phyloP scores from a whole-genome alignment of 2,113 vertebrate species.

The Cochlearius cochlearius region DNA sequence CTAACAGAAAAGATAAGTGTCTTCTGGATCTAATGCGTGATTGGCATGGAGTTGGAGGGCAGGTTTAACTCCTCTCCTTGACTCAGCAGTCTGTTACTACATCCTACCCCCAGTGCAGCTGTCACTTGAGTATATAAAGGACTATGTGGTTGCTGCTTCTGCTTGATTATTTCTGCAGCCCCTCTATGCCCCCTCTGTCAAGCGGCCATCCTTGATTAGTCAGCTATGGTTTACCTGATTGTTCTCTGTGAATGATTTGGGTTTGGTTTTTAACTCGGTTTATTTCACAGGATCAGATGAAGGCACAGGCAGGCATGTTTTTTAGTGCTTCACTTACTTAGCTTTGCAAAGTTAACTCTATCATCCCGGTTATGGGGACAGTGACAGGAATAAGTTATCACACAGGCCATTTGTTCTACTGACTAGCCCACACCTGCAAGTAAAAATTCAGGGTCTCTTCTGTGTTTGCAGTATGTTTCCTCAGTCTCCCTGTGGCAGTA shows the following conservation, averaged over 20 bases:
- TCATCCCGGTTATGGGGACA: neutral
- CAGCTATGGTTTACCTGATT: neutral
- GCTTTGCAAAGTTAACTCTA: neutral
- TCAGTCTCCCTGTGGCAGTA: neutral
- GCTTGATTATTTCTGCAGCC: neutral
- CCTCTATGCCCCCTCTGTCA: neutral
- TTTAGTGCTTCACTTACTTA: neutral
- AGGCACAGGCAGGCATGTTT: neutral
- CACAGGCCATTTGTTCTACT: neutral
- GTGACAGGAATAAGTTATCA: neutral
- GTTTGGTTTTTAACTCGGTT: neutral
- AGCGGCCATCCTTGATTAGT: neutral
- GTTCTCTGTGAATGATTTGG: neutral
- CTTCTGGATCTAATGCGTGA: neutral
- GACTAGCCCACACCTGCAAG: neutral
- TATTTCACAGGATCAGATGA: neutral
- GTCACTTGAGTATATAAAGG: neutral
- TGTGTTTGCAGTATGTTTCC: neutral
- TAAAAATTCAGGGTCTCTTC: neutral
- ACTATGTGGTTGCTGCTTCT: neutral
- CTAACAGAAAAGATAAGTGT: neutral
- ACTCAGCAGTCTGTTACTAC: neutral
- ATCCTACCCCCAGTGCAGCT: neutral
- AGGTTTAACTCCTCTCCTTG: neutral
- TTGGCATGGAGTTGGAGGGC: neutral